Evolutionary conservation across 2,888 invertebrate species (phyloP).

Genomic region (Drosophila anomalata): DNA sequence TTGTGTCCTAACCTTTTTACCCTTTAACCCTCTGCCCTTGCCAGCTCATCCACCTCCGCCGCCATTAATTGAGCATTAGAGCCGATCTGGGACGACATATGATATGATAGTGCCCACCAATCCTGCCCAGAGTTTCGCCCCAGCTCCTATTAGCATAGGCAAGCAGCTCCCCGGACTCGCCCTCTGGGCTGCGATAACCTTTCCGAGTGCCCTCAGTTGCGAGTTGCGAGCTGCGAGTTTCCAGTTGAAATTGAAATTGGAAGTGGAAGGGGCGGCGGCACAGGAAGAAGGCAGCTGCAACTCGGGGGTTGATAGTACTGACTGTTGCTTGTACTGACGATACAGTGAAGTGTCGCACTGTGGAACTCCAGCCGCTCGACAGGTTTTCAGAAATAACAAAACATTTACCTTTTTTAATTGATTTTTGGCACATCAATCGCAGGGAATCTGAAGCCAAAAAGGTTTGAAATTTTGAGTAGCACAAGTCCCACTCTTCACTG

Average conservation of each 20-base stretch:
- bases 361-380: not conserved
- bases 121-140: conserved; percentile 13
- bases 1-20: not conserved
- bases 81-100: conserved; percentile 26
- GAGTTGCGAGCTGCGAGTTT: conserved; percentile 26
- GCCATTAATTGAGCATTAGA: conserved; percentile 40
- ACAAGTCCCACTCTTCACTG: not conserved
- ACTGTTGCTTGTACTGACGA: conserved; percentile 2
- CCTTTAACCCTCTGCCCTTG: conserved; percentile 17
- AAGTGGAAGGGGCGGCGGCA: conserved; percentile 35
- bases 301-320: conserved; percentile 37
- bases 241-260: conserved; percentile 30
- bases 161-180: not conserved
- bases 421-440: not conserved
- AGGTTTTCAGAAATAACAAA: not conserved
- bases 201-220: conserved; percentile 44
- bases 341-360: conserved; percentile 24
- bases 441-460: not conserved
- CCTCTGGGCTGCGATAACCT: conserved; percentile 60
- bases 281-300: conserved; percentile 44
- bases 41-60: conserved; percentile 10
- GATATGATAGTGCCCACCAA: conserved; percentile 11
- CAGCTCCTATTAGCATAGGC: not conserved
- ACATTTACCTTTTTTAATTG: not conserved
- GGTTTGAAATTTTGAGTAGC: not conserved